A percentile compares a stretch with the other conserved stretches of the same genome.
Conservation (phyloP, 2,888 invertebrate genomes). For the Anaspis maculata region DNA sequence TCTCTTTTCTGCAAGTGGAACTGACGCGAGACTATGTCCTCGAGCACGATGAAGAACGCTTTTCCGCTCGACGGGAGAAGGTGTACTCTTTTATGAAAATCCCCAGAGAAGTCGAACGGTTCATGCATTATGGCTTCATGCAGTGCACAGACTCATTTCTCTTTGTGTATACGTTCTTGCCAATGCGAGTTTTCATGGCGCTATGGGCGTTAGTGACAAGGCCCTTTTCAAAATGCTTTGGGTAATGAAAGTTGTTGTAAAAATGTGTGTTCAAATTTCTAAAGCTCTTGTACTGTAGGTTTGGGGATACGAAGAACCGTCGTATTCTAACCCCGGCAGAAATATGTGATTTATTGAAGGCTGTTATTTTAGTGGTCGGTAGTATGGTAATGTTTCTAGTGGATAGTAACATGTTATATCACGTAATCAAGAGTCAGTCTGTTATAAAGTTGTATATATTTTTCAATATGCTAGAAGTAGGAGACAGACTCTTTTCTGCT, state of each 20-base stretch:
- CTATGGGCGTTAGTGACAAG: conserved; percentile 71
- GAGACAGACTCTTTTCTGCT: conserved; percentile 89
- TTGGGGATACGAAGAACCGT: conserved; percentile 41
- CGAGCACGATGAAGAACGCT: conserved; percentile 92
- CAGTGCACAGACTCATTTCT: conserved; percentile 96
- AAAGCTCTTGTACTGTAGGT: conserved; percentile 23
- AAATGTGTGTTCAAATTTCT: conserved; percentile 1
- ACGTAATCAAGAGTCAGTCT: conserved; percentile 93
- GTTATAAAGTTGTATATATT: conserved; percentile 99
- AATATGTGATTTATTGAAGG: conserved; percentile 93
- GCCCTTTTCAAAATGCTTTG: conserved; percentile 65
- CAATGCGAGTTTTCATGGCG: conserved; percentile 83
- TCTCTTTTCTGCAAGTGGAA: conserved; percentile 75
- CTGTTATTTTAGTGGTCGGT: conserved; percentile 75
- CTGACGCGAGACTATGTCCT: conserved; percentile 86
- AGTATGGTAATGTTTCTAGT: conserved; percentile 82
- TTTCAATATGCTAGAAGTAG: conserved; percentile 98
- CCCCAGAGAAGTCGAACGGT: conserved; percentile 84
- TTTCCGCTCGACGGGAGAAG: conserved; percentile 87
- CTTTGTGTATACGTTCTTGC: conserved; percentile 95
- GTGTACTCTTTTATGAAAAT: conserved; percentile 96
- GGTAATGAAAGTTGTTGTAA: conserved; percentile 40
- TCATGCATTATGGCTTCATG: conserved; percentile 89
- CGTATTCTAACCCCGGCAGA: conserved; percentile 76
- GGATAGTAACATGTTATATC: conserved; percentile 97